Evolutionary conservation across 1,140 invertebrate species (phyloP), one percentile per base, ranked within the genome.

Genomic region (Papilio polytes): DNA sequence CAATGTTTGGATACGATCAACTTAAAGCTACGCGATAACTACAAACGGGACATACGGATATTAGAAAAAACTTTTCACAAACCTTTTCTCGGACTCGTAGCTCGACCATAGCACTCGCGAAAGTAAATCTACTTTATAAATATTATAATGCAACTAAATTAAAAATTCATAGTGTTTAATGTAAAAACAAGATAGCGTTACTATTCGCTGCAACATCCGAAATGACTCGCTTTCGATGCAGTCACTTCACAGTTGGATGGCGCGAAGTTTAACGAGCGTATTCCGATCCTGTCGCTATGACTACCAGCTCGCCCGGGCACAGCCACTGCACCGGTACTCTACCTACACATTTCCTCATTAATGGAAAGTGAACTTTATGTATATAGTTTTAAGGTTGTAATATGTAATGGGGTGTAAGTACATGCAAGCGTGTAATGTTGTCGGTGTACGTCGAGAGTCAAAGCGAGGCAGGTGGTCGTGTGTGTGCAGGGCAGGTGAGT

Each of bases 201-300:
- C 56, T 78, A 82, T 83, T 56, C 80, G 81, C 82, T 83, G 83
- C 83, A 80, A 85, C 84, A 84, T 88, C 79, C 82, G 78, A 87
- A 86, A 84, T 90, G 88, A 90, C 86, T 89, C 84, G 86, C 88
- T 88, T 89, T 88, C 87, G 87, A 87, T 90, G 89, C 89, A 90
- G 87, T 89, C 87, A 86, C 82, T 85, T 86, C 82, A 89, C 87
- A 85, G 89, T 87, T 83, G 85, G 87, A 81, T 88, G 87, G 87
- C 81, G 87, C 87, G 86, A 83, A 82, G 81, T 85, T 86, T 88
- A 90, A 91, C 89, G 86, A 90, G 89, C 88, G 87, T 86, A 90
- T 86, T 85, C 84, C 87, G 89, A 80, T 83, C 84, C 83, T 88
- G 77, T 78, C n/a, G 36, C 56, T 15, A 59, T 78, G 56, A 41